Percentiles rank a stretch among this genome's conserved stretches.
phyloP scores from a whole-genome alignment of 2,888 invertebrate genomes.

The Erynnis tages region DNA sequence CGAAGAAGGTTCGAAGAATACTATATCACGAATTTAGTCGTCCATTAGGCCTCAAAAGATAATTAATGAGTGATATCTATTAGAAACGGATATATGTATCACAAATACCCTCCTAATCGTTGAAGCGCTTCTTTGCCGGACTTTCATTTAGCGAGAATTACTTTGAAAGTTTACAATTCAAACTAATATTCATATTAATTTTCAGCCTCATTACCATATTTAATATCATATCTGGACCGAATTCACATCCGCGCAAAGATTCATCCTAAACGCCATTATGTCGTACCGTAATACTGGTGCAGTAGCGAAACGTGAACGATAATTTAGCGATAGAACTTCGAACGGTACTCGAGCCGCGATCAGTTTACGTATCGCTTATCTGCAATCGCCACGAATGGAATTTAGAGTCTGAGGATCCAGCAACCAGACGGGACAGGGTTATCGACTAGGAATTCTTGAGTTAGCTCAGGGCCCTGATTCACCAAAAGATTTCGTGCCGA shows the following conservation, averaged over 20 bases:
- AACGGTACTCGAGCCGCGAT: slow-evolving; percentile 73
- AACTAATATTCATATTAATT: background rate
- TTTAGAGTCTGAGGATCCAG: slow-evolving; percentile 52
- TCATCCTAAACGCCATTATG: slow-evolving; percentile 24
- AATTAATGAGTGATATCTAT: too few relatives aligned
- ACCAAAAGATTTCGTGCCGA: too few relatives aligned
- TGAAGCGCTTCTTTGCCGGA: too few relatives aligned
- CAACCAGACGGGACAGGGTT: slow-evolving; percentile 18
- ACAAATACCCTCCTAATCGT: too few relatives aligned
- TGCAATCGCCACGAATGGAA: slow-evolving; percentile 69
- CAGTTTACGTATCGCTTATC: slow-evolving; percentile 75
- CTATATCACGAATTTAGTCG: too few relatives aligned
- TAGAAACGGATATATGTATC: too few relatives aligned
- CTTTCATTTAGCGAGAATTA: too few relatives aligned
- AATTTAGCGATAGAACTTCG: slow-evolving; percentile 68
- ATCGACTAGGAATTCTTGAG: slow-evolving; percentile 17
- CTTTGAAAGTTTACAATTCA: background rate
- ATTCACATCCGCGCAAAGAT: slow-evolving; percentile 19
- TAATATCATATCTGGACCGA: slow-evolving; percentile 16
- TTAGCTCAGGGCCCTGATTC: background rate
- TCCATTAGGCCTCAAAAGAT: too few relatives aligned
- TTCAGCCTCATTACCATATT: slow-evolving; percentile 15
- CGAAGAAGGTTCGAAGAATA: too few relatives aligned
- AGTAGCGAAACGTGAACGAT: slow-evolving; percentile 79
- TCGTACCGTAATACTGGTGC: slow-evolving; percentile 54